These are phyloP conservation scores for Pachypeltis micranthus DNA, from an alignment of 1,140 invertebrate species.

Conservation along the genomic window DNA sequence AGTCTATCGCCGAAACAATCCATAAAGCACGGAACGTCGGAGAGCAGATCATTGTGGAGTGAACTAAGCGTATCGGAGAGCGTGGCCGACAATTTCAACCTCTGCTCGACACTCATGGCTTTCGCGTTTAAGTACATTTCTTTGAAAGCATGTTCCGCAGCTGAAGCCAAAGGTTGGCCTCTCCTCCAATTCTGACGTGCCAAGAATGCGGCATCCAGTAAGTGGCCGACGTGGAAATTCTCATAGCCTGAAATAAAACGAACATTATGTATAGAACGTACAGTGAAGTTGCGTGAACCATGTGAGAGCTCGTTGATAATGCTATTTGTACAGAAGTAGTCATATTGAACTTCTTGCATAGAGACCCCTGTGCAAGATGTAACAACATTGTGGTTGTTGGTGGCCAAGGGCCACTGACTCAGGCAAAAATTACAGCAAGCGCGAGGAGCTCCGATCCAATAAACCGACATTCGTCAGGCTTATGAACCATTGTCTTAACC, in stretches of 20 bases:
- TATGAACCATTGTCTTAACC: too few species aligned
- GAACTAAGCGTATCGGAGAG: slow-evolving; percentile 28
- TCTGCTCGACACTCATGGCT: slow-evolving; percentile 32
- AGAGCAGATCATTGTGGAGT: slow-evolving; percentile 3
- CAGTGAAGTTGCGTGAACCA: too few species aligned
- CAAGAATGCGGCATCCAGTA: slow-evolving; percentile 50
- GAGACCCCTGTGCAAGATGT: too few species aligned
- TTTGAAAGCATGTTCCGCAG: slow-evolving; percentile 44
- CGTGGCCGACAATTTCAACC: slow-evolving; percentile 28
- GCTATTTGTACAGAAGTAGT: too few species aligned
- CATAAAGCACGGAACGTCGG: neutral
- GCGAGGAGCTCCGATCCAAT: too few species aligned
- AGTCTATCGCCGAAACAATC: slow-evolving; percentile 9
- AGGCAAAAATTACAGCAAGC: too few species aligned
- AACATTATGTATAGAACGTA: neutral
- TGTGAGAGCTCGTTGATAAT: too few species aligned
- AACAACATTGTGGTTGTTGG: too few species aligned
- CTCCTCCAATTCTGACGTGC: slow-evolving; percentile 48
- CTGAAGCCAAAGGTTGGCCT: slow-evolving; percentile 40
- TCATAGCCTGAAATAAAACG: slow-evolving; percentile 36
- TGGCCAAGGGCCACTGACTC: too few species aligned
- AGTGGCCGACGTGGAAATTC: slow-evolving; percentile 42
- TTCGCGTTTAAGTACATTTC: slow-evolving; percentile 58
- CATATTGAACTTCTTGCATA: too few species aligned
- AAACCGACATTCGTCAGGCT: too few species aligned